Evolutionary conservation across 2,888 invertebrate genomes (phyloP), one percentile per base, ranked within the genome.

Genomic region (Eupithecia centaureata): DNA sequence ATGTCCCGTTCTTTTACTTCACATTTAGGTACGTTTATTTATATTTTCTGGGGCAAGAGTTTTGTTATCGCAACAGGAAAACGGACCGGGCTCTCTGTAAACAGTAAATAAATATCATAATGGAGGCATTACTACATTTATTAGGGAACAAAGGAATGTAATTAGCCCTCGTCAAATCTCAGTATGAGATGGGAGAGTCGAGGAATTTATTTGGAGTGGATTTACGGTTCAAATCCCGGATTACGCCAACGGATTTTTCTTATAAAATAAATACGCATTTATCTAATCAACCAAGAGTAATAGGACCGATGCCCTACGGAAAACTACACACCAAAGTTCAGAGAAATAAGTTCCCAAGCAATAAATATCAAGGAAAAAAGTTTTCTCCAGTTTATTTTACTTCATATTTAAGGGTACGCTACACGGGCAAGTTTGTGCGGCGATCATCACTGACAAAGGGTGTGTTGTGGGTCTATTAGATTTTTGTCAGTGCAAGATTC

Each of bases 91-190:
- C 30, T 52, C 61, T 67, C 58, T 66, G 63, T 70, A 70, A 72
- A 72, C 69, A 70, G 65, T 62, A 51, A 51, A 51, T 35, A 54
- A 28, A 30, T 56, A 25, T 28, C 57, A 28, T 63, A 63, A 63
- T 67, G 30, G 47, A 62, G 54, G 51, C 52, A 65, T 65, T 61
- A 57, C 32, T 30, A 47, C 35, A 78, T 79, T 80, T 77, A 78
- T 75, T 72, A 74, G 74, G 71, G 76, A 74, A 82, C 80, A 81
- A 77, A 75, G 76, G 73, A 80, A 81, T 71, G 75, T 79, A 80
- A 83, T 83, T 79, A 80, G 78, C 80, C 78, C 76, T 70, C 78
- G 78, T 81, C 81, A 78, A 77, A 77, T 74, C 75, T 75, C 73
- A 65, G 72, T 76, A 76, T 72, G 76, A 75, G 75, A 72, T 76